Base-by-base conservation (phyloP, 2,797 vertebrate genomes). In the Adrianichthys oophorus region DNA sequence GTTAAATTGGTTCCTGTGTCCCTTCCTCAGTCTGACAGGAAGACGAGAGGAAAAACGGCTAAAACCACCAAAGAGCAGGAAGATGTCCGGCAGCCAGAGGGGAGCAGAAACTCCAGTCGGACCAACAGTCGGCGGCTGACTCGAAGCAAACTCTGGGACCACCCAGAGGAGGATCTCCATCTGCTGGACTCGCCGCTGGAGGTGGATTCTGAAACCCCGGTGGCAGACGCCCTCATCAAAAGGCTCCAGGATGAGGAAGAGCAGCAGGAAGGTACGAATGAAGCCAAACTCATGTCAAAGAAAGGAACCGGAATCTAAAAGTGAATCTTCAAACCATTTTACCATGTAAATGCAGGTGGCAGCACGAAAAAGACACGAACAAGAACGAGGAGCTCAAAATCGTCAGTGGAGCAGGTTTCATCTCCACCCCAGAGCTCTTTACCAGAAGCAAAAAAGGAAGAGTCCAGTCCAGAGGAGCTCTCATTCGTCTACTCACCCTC, bases 401-500 rank as follows among this genome's bases (percentile, higher is more conserved):
- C 66, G 0, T 63, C 76, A 0, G 52, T 15, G 10, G 54, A 82
- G 51, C 40, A 48, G 19, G 55, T n/a, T 24, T 32, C 59, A 7
- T 49, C 72, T 7, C 19, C 52, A 5, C 63, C 61, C 45, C 43
- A 74, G 46, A 1, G 1, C 49, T 19, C 50, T 55, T 62, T 66
- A 29, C 67, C 74, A 3, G 85, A 90, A 56, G 67, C 74, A 0
- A 76, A 80, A 3, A 66, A 73, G 32, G 72, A 65, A 41, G 73
- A 83, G 13, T 65, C 65, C 0, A 65, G 19, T 62, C 79, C 86
- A 59, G 84, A 70, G 54, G 78, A 74, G 0, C 71, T 90, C 15
- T 74, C 93, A 1, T 92, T 93, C 67, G 79, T 89, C 56, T 94
- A 94, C 82, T 92, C 95, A 15, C 89, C 93, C 46, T 90, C 94